Percentiles rank a stretch among this genome's conserved stretches.
These are phyloP conservation scores for Psilopsiagon aymara DNA, from an alignment of 2,113 vertebrate genomes.

Conservation along the genomic window DNA sequence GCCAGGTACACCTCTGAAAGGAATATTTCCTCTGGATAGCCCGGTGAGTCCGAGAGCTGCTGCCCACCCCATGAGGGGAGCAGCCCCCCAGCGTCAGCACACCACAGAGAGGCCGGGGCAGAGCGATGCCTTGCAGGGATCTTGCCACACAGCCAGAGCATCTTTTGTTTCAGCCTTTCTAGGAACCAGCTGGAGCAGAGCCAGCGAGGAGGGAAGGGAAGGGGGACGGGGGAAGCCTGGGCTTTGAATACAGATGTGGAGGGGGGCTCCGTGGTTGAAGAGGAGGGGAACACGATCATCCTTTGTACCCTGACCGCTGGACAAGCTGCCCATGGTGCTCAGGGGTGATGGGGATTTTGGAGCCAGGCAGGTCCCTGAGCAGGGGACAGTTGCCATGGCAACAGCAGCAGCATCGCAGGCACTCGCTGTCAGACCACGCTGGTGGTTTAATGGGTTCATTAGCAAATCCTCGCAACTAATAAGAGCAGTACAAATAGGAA, in stretches of 20 bases:
- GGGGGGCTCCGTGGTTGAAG: background rate
- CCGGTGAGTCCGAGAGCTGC: fast-evolving
- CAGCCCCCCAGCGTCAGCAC: background rate
- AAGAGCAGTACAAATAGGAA: background rate
- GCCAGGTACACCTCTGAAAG: background rate
- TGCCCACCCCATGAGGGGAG: background rate
- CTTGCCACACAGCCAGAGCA: background rate
- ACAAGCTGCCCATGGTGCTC: background rate
- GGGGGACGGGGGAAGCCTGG: background rate
- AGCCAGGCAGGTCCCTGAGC: slow-evolving; percentile 23
- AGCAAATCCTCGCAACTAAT: slow-evolving; percentile 1
- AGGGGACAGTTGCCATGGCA: slow-evolving; percentile 73
- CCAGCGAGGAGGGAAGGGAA: background rate
- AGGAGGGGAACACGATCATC: background rate
- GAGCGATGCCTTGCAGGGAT: background rate
- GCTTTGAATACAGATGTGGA: background rate
- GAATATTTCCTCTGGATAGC: background rate
- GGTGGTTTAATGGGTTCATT: slow-evolving; percentile 58
- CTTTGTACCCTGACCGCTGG: background rate
- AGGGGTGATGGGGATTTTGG: slow-evolving; percentile 29
- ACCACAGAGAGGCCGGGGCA: background rate
- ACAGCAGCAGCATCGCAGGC: slow-evolving; percentile 76
- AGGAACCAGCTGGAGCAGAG: slow-evolving; percentile 54
- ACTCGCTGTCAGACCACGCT: slow-evolving; percentile 45
- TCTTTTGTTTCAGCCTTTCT: slow-evolving; percentile 54